A percentile compares a stretch with the other conserved stretches of the same genome.
These are phyloP conservation scores for Hapalemur alaotrensis DNA, from an alignment of 2,797 vertebrate species.

Conservation along the genomic window DNA sequence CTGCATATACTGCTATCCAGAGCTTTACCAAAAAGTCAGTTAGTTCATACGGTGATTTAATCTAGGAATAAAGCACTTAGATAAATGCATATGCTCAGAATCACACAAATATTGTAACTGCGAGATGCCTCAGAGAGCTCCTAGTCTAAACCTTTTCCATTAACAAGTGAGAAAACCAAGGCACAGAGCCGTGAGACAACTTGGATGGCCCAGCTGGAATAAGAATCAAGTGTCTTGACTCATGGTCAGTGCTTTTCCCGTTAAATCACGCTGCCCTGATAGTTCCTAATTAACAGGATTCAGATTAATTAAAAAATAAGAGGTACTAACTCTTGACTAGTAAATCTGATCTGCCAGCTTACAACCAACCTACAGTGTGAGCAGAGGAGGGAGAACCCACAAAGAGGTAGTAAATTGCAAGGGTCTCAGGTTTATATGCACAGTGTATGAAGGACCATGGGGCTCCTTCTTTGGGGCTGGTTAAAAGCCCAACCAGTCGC, in stretches of 20 bases:
- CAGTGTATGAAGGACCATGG: background rate
- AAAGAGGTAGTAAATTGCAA: background rate
- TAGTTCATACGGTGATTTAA: background rate
- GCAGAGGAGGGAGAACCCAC: background rate
- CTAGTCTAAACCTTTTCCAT: background rate
- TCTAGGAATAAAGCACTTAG: background rate
- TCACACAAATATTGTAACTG: background rate
- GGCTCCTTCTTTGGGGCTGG: background rate
- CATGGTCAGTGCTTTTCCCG: background rate
- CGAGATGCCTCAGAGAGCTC: background rate
- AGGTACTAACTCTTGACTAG: background rate
- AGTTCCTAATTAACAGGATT: background rate
- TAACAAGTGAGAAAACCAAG: background rate
- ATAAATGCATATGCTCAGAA: background rate
- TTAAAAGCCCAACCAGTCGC: background rate
- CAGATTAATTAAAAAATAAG: background rate
- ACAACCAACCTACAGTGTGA: background rate
- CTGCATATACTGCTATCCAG: background rate
- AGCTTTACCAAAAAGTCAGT: background rate
- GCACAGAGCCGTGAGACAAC: background rate
- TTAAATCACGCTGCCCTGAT: background rate
- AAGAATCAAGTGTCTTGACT: background rate
- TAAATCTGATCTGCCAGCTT: background rate
- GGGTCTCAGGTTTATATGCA: background rate
- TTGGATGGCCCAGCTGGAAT: background rate